A percentile compares a stretch with the other conserved stretches of the same genome.
phyloP scores from a whole-genome alignment of 1,140 invertebrate genomes.

The Drosophila bipectinata region DNA sequence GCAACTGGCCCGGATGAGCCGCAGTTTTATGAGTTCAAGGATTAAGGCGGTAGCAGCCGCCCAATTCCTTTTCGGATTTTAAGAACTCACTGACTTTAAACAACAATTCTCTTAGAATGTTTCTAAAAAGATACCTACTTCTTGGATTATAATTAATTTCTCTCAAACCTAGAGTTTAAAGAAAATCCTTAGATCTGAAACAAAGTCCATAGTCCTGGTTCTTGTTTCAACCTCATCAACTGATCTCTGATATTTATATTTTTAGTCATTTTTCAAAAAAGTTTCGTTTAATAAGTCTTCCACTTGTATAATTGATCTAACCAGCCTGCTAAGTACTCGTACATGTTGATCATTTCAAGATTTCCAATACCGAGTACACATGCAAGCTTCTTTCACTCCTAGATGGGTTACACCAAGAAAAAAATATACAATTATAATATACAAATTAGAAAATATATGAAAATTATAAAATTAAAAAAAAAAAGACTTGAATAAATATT shows the following conservation, averaged over 20 bases:
- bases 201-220: not conserved
- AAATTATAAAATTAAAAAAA: too few relatives aligned
- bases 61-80: constrained; percentile 7
- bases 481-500: too few relatives aligned
- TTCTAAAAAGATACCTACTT: not conserved
- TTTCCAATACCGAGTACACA: constrained; percentile 16
- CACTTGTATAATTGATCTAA: constrained; percentile 43
- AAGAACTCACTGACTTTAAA: constrained; percentile 8
- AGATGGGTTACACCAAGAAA: not conserved
- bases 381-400: constrained; percentile 16
- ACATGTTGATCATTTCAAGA: constrained; percentile 41
- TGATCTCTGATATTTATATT: constrained; percentile 23
- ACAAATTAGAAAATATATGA: not conserved
- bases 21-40: constrained; percentile 55
- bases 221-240: constrained; percentile 9
- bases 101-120: not conserved
- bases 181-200: too few relatives aligned
- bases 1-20: constrained; percentile 27
- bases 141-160: too few relatives aligned
- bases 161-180: too few relatives aligned
- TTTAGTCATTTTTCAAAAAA: constrained; percentile 29
- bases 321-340: constrained; percentile 41
- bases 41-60: constrained; percentile 42
- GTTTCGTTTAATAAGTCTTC: constrained; percentile 35
- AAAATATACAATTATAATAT: too few relatives aligned